Conservation (phyloP, 2,888 invertebrate genomes). For the Serrognathus titanus region DNA sequence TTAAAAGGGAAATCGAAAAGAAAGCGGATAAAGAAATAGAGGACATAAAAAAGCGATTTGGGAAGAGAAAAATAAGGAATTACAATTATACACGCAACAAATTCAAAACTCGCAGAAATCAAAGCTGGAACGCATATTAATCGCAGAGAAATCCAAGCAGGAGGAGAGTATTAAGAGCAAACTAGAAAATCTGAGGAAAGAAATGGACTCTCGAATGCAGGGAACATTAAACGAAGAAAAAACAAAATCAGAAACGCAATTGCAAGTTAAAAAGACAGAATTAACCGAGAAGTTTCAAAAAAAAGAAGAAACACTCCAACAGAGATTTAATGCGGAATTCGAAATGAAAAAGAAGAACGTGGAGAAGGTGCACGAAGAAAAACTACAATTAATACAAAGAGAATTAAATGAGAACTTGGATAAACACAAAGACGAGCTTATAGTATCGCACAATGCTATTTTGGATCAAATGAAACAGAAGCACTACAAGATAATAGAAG, state of each 20-base stretch:
- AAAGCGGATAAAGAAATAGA: slow-evolving; percentile 54
- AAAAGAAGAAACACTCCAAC: slow-evolving; percentile 42
- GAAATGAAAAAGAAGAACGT: slow-evolving; percentile 45
- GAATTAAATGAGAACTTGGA: slow-evolving; percentile 52
- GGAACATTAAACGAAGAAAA: slow-evolving; percentile 39
- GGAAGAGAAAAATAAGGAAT: slow-evolving; percentile 46
- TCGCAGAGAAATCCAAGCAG: slow-evolving; percentile 41
- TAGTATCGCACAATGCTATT: slow-evolving; percentile 55
- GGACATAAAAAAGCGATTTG: slow-evolving; percentile 33
- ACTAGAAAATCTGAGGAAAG: slow-evolving; percentile 52
- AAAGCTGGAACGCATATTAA: slow-evolving; percentile 54
- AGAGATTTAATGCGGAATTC: slow-evolving; percentile 37
- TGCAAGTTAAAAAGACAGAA: slow-evolving; percentile 51
- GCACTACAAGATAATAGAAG: slow-evolving; percentile 59
- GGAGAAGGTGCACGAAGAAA: slow-evolving; percentile 51
- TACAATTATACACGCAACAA: slow-evolving; percentile 44
- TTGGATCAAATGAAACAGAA: slow-evolving; percentile 56
- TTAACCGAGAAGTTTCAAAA: slow-evolving; percentile 34
- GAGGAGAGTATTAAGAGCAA: slow-evolving; percentile 42
- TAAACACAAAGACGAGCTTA: slow-evolving; percentile 49
- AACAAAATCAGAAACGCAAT: slow-evolving; percentile 47
- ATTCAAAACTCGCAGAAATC: slow-evolving; percentile 46
- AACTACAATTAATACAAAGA: slow-evolving; percentile 53
- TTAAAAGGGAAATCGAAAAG: slow-evolving; percentile 27
- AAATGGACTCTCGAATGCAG: slow-evolving; percentile 50